Base-by-base conservation (phyloP, 2,888 invertebrate species). In the Patella caerulea region DNA sequence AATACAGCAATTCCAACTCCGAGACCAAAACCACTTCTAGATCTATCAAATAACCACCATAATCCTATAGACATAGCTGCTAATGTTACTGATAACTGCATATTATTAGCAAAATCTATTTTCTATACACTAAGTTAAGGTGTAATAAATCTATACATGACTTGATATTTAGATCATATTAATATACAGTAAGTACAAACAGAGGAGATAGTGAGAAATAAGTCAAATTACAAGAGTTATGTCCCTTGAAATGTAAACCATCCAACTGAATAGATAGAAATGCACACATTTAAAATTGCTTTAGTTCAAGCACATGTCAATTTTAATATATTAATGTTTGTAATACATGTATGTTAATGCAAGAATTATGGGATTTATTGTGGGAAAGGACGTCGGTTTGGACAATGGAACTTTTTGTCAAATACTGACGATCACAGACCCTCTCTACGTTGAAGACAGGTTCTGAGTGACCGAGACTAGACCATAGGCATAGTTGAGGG, bases 11-110 rank as follows among this genome's bases (percentile, higher is more conserved):
- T 91, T 11, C 88, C 87, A 14, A 92, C 87, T n/a, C 92, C 92
- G 3, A 92, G 88, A 55, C 91, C 91, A 82, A 92, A 91, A 14
- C 92, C 92, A 79, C 91, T 89, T 45, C 89, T 85, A 11, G 92
- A 92, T 72, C 92, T 83, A 82, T 92, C 92, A 87, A 92, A 92
- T 78, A 92, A 83, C 92, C 92, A 92, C 92, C 92, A 92, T 45
- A 92, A 86, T 0, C 92, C 92, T 54, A 92, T 89, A 55, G 92
- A 92, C 90, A 92, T 90, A 3, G 92, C 91, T 45, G 91, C 91
- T 70, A 92, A 84, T 12, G 91, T 91, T 72, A 92, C 83, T 1
- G 92, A 91, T 76, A 92, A 86, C 84, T 92, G 92, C 76, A 92
- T 83, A 81, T 92, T 91, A 83, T 91, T 92, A 70, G 90, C 90